phyloP scores from a whole-genome alignment of 2,888 invertebrate species.

The Sycophila texana region DNA sequence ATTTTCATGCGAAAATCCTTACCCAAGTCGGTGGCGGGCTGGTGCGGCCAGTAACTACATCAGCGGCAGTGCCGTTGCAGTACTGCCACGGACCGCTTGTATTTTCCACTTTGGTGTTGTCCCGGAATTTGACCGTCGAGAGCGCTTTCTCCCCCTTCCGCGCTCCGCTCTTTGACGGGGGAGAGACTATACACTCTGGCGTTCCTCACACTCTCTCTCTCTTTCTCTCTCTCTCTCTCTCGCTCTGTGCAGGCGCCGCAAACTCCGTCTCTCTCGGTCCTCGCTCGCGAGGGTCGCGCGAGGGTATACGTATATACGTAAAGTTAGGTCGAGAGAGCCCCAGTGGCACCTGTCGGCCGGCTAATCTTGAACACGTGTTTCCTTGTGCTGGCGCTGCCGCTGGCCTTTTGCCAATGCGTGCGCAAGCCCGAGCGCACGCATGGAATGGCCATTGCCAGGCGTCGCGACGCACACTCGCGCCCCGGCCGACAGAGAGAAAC shows the following conservation, averaged over 20 bases:
- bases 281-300: not conserved
- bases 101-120: slow-evolving; percentile 42
- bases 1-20: slow-evolving; percentile 27
- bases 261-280: not conserved
- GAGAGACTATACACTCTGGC: slow-evolving; percentile 7
- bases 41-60: not conserved
- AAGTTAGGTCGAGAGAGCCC: slow-evolving; percentile 20
- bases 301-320: not conserved
- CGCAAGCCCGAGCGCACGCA: not conserved
- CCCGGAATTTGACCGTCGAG: slow-evolving; percentile 40
- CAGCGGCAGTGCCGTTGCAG: too few species aligned
- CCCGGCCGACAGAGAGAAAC: too few species aligned
- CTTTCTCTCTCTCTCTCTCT: slow-evolving; percentile 2
- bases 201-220: slow-evolving; percentile 8
- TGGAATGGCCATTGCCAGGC: slow-evolving; percentile 10
- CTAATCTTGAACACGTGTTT: slow-evolving; percentile 74
- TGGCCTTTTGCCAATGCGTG: slow-evolving; percentile 66
- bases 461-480: not conserved
- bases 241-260: not conserved
- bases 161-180: not conserved
- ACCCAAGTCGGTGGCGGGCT: not conserved
- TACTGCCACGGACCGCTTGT: not conserved
- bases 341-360: slow-evolving; percentile 71
- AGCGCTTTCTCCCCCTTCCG: not conserved
- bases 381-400: slow-evolving; percentile 64